Conservation (phyloP, 2,888 invertebrate genomes). For the Gonocerus acuteangulatus region DNA sequence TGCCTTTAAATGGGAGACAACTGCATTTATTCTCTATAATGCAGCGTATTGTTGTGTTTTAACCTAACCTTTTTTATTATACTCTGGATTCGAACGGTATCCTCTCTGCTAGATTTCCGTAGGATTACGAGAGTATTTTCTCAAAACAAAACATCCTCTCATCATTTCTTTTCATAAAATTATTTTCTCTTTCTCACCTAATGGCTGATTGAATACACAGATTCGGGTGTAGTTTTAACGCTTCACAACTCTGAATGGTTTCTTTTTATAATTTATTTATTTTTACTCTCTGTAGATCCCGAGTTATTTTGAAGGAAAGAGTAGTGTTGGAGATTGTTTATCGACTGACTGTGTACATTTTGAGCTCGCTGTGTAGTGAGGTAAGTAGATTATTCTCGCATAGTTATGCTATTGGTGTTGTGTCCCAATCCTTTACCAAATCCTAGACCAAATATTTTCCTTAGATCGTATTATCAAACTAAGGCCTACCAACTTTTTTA, state of each 20-base stretch:
- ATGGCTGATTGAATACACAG: constrained; percentile 13
- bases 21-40: constrained; percentile 25
- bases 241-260: constrained; percentile 19
- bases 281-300: constrained; percentile 13
- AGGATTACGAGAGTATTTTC: not conserved
- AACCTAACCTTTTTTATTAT: constrained; percentile 10
- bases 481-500: constrained; percentile 27
- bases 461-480: constrained; percentile 19
- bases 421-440: constrained; percentile 26
- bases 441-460: constrained; percentile 28
- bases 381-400: constrained; percentile 31
- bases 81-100: constrained; percentile 4
- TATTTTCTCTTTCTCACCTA: constrained; percentile 14
- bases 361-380: constrained; percentile 26
- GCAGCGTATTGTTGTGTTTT: constrained; percentile 21
- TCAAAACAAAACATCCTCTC: too few species aligned
- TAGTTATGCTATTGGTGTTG: constrained; percentile 32
- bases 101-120: constrained; percentile 3
- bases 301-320: constrained; percentile 4
- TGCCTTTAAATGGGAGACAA: constrained; percentile 34
- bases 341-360: constrained; percentile 19
- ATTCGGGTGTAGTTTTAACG: constrained; percentile 4
- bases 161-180: too few species aligned
- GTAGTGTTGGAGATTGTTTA: constrained; percentile 6
- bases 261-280: constrained; percentile 3